Percentiles rank a stretch among this genome's conserved stretches.
Evolutionary conservation across 2,797 vertebrate genomes (phyloP).

Genomic region (Myotis daubentonii): DNA sequence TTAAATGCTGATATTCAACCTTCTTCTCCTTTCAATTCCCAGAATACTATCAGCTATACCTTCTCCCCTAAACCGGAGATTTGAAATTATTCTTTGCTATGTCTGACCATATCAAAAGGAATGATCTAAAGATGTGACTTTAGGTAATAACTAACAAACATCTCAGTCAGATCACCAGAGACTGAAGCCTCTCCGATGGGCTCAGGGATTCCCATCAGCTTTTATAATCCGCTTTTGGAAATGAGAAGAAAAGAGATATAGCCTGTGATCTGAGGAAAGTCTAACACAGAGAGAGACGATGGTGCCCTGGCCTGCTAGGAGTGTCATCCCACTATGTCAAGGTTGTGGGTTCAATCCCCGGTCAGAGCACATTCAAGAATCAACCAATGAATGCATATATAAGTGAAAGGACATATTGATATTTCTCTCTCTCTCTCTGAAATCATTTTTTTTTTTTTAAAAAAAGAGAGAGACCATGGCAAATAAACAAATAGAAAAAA

Average conservation of each 20-base stretch:
- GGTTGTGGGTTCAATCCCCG: not conserved
- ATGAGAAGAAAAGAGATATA: not conserved
- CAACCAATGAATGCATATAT: not conserved
- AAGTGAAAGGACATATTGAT: too few species aligned
- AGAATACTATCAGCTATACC: not conserved
- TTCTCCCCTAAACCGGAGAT: not conserved
- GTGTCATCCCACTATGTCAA: not conserved
- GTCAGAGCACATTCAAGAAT: not conserved
- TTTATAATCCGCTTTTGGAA: not conserved
- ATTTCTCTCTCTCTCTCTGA: not conserved
- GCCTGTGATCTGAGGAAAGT: not conserved
- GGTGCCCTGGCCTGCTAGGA: too few species aligned
- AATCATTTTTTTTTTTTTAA: not conserved
- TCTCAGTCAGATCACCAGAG: not conserved
- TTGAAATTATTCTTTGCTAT: not conserved
- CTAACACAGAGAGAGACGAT: not conserved
- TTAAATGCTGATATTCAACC: not conserved
- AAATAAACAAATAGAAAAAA: not conserved
- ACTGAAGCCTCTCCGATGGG: not conserved
- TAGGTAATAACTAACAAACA: not conserved
- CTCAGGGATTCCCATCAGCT: not conserved
- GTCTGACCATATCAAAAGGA: not conserved
- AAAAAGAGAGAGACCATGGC: not conserved
- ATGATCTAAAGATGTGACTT: not conserved
- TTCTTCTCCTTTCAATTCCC: not conserved